Base-by-base conservation (phyloP, 2,113 vertebrate genomes). In the Spea multiplicata region DNA sequence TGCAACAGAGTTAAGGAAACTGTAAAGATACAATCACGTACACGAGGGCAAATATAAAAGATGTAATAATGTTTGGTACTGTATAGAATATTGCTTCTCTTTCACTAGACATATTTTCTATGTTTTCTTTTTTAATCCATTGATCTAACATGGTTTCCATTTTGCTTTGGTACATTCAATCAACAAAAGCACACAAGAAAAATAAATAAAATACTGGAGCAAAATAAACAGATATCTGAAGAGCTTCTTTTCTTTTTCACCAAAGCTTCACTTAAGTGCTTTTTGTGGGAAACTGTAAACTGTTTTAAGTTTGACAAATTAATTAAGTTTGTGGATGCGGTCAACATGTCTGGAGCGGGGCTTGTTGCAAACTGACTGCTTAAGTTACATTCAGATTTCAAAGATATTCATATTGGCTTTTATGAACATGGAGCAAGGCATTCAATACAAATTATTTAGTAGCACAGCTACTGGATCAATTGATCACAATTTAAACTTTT, bases 321-420 rank as follows among this genome's bases (percentile, higher is more conserved):
- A 71, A 14, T 53, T 9, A 81, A 66, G 64, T 82, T 81, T 83
- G 72, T 85, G 90, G 86, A 86, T 72, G 77, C 0, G 68, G 78
- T 66, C 72, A 81, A 76, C 79, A 83, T 81, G 73, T 82, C 78
- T 72, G 3, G 66, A 78, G 75, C 55, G 50, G 50, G 53, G 68
- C 68, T 8, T 71, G 68, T 71, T 71, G 81, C 83, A 77, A 75
- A 86, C 81, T 71, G n/a, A 61, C 57, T 68, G 6, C 79, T 86
- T 84, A 86, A 87, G 89, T 88, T 87, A 86, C 83, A 84, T 81
- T 89, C 88, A 90, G 83, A 88, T 87, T 89, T 90, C 82, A 86
- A 85, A 6, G 10, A 10, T 14, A 44, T 72, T 72, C 16, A 59
- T 52, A 70, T 48, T 72, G 10, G 9, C 47, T 55, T 72, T 59